Percentiles rank a stretch among this genome's conserved stretches.
phyloP scores from a whole-genome alignment of 1,140 invertebrate genomes.

The Bombus turneri region DNA sequence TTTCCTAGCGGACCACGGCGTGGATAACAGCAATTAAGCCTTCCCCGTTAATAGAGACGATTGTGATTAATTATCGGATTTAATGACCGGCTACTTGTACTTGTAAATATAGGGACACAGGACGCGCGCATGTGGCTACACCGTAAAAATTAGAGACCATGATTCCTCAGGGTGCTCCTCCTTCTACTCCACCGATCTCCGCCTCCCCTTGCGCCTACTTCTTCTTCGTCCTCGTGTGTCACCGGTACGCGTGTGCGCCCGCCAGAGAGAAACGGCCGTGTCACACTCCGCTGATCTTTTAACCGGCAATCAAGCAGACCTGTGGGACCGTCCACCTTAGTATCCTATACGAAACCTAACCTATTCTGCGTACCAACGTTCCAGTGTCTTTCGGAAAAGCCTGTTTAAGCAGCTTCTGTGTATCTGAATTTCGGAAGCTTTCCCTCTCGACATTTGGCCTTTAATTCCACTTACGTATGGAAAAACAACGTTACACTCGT shows the following conservation, averaged over 20 bases:
- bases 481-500: too few relatives aligned
- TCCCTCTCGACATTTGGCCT: too few relatives aligned
- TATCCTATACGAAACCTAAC: conserved; percentile 57
- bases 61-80: conserved; percentile 82
- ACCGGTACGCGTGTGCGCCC: conserved; percentile 64
- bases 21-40: conserved; percentile 82
- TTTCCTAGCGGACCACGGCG: conserved; percentile 70
- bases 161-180: conserved; percentile 69
- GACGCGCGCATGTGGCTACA: conserved; percentile 74
- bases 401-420: background rate
- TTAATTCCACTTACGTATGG: too few relatives aligned
- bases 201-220: conserved; percentile 5
- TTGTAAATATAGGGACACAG: conserved; percentile 77
- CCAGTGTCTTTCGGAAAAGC: background rate
- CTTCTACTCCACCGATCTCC: conserved; percentile 9
- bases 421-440: too few relatives aligned
- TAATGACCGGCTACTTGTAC: conserved; percentile 79
- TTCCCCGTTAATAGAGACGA: conserved; percentile 81
- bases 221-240: conserved; percentile 59
- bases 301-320: conserved; percentile 78
- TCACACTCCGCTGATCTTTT: conserved; percentile 80
- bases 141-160: conserved; percentile 82
- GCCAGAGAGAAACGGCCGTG: conserved; percentile 76
- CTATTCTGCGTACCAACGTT: background rate
- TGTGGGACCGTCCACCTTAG: conserved; percentile 77